Conservation (phyloP, 2,113 vertebrate genomes). For the Indri indri region DNA sequence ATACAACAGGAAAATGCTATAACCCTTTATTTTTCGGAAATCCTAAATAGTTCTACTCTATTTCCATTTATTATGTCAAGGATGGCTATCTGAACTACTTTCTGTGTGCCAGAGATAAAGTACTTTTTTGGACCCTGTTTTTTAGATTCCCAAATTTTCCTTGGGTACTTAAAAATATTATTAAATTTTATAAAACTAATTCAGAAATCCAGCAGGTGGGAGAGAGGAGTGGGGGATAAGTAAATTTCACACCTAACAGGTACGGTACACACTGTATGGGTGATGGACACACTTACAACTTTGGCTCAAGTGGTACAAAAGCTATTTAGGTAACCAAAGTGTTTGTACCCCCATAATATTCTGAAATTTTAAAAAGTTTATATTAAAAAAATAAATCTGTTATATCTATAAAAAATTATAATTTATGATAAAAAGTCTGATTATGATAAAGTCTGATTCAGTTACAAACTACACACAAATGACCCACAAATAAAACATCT, state of each 20-base stretch:
- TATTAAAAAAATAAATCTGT: too few relatives aligned
- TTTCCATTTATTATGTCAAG: background rate
- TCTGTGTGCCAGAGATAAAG: background rate
- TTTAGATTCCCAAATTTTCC: background rate
- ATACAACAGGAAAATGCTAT: background rate
- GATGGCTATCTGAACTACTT: background rate
- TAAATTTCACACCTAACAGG: too few relatives aligned
- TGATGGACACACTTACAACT: too few relatives aligned
- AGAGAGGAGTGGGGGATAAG: too few relatives aligned
- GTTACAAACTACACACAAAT: background rate
- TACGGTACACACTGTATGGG: too few relatives aligned
- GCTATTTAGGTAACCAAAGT: too few relatives aligned
- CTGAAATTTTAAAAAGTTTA: too few relatives aligned
- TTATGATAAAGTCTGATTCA: too few relatives aligned
- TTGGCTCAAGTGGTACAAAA: too few relatives aligned
- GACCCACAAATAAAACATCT: background rate
- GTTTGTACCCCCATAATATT: too few relatives aligned
- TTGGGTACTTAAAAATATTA: background rate
- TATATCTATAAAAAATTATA: too few relatives aligned
- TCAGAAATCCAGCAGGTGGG: too few relatives aligned
- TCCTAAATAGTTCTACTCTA: background rate
- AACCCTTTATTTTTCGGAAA: background rate
- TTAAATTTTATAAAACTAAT: constrained; percentile 4
- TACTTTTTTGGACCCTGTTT: background rate
- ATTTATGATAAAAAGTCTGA: background rate